Percentiles rank a stretch among this genome's conserved stretches.
phyloP scores from a whole-genome alignment of 2,113 vertebrate genomes.

The Coreoperca whiteheadi region DNA sequence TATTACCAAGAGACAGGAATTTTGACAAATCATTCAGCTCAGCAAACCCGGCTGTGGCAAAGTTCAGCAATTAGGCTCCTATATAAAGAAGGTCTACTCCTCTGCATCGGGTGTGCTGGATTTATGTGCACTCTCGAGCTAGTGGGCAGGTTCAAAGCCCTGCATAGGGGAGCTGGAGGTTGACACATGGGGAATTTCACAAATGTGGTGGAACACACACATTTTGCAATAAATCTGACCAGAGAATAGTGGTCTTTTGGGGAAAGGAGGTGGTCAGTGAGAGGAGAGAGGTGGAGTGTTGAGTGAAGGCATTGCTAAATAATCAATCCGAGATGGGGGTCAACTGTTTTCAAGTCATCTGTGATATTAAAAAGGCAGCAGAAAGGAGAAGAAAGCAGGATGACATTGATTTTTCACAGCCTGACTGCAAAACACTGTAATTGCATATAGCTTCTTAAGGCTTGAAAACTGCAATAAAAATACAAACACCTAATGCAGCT shows the following conservation, averaged over 20 bases:
- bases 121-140: constrained; percentile 92
- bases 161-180: constrained; percentile 61
- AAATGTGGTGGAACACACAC: constrained; percentile 80
- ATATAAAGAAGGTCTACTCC: constrained; percentile 87
- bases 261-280: constrained; percentile 68
- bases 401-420: constrained; percentile 22
- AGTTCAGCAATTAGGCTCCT: constrained; percentile 98
- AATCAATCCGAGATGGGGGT: constrained; percentile 70
- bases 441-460: constrained; percentile 39
- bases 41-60: constrained; percentile 94
- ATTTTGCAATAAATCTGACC: constrained; percentile 80
- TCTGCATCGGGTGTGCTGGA: constrained; percentile 85
- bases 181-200: constrained; percentile 77
- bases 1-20: constrained; percentile 90
- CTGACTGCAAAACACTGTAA: constrained; percentile 47
- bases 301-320: constrained; percentile 76
- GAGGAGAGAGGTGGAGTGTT: constrained; percentile 62
- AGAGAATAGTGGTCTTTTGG: constrained; percentile 60
- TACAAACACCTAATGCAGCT: constrained; percentile 40
- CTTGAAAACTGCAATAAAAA: constrained; percentile 32
- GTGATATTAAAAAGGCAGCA: constrained; percentile 62
- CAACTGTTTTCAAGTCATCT: constrained; percentile 67
- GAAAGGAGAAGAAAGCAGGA: constrained; percentile 24
- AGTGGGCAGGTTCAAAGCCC: constrained; percentile 77
- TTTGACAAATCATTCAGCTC: constrained; percentile 97